Base-by-base conservation (phyloP, 2,113 vertebrate genomes). In the Caloenas nicobarica region DNA sequence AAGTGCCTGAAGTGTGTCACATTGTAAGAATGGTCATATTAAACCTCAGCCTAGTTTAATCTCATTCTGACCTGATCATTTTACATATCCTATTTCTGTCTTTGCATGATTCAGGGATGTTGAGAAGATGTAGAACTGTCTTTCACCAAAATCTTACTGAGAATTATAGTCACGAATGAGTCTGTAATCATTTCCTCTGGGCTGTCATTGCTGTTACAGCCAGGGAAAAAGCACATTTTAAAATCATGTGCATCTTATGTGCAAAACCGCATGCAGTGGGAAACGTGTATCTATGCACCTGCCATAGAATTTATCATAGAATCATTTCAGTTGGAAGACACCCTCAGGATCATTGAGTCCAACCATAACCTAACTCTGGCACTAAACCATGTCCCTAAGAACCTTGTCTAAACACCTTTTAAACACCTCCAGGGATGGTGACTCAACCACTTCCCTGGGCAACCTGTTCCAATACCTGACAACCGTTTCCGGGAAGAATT, bases 271-370 rank as follows among this genome's bases (percentile, higher is more conserved):
- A 31, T 5, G 1, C 28, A 26, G 1, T 13, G 17, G 33, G 46
- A 38, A 70, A 23, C 6, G 0, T 0, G 0, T 31, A 4, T 36
- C 65, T 72, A 4, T 53, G 58, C 50, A 70, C 25, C 71, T 80
- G 51, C 60, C 9, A 1, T 5, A 46, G 44, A 46, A 46, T 19
- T 46, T 46, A 46, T 46, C 44, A 19, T 19, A 46, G 44, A 46
- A 46, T 46, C 44, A 46, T 46, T 46, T 46, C 44, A 46, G 44
- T 46, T 46, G 44, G 17, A 46, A 46, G 44, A 46, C 17, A 46
- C 44, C 18, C 44, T 46, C 44, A 46, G 44, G 44, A 19, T 46
- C 44, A 46, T 46, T 18, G 44, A 46, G 44, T 19, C 44, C 44
- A 46, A 46, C 44, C 18, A 46, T 46, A 46, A 46, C 44, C 18